phyloP scores from a whole-genome alignment of 2,888 invertebrate genomes.

The Coremacera marginata region DNA sequence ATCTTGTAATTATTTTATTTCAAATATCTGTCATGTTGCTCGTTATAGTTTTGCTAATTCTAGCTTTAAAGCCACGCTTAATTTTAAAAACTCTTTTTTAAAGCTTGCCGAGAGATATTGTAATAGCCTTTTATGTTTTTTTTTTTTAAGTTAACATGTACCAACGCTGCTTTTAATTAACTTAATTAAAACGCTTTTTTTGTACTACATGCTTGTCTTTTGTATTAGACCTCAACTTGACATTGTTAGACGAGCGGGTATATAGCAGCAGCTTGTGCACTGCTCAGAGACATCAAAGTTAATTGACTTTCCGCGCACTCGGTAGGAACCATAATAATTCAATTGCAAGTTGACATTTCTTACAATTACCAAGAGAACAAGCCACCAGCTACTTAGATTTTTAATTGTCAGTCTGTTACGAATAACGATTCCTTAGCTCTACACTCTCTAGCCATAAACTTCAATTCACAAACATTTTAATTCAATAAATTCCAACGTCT shows the following conservation, averaged over 20 bases:
- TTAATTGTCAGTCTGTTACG: slow-evolving; percentile 4
- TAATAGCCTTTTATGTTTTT: too few relatives aligned
- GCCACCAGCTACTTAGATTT: background rate
- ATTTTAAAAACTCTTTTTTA: too few relatives aligned
- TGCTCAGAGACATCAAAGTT: slow-evolving; percentile 8
- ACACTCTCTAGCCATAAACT: background rate
- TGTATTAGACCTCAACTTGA: too few relatives aligned
- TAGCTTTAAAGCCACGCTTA: too few relatives aligned
- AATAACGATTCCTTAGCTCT: background rate
- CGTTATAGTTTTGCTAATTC: too few relatives aligned
- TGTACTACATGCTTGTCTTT: background rate
- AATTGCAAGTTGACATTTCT: slow-evolving; percentile 18
- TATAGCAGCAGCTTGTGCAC: background rate
- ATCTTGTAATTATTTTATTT: too few relatives aligned
- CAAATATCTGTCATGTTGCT: too few relatives aligned
- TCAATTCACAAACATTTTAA: slow-evolving; percentile 11
- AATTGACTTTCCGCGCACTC: slow-evolving; percentile 19
- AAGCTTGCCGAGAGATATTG: too few relatives aligned
- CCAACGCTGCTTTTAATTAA: too few relatives aligned
- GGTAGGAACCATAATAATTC: slow-evolving; percentile 21
- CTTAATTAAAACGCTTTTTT: background rate
- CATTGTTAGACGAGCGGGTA: background rate
- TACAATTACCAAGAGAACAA: background rate
- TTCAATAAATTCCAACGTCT: slow-evolving; percentile 10
- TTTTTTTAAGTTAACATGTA: too few relatives aligned